These are phyloP conservation scores for Coelopa pilipes DNA, from an alignment of 2,888 invertebrate genomes.

Conservation along the genomic window DNA sequence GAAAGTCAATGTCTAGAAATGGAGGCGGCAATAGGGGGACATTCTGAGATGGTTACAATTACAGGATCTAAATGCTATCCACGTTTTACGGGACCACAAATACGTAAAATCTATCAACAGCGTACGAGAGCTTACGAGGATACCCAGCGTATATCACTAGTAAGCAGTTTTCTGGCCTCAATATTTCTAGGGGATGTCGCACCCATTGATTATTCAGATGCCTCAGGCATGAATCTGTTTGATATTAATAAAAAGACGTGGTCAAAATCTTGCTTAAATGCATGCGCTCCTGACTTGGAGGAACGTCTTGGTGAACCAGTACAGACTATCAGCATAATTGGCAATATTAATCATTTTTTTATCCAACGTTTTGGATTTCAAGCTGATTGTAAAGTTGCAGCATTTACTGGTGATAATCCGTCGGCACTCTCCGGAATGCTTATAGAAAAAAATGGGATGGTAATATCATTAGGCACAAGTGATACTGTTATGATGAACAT, in stretches of 20 bases:
- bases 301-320: slow-evolving; percentile 81
- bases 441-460: slow-evolving; percentile 82
- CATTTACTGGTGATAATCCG: slow-evolving; percentile 97
- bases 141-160: slow-evolving; percentile 88
- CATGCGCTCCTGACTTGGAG: slow-evolving; percentile 79
- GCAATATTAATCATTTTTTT: slow-evolving; percentile 81
- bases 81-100: slow-evolving; percentile 90
- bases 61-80: slow-evolving; percentile 67
- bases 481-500: slow-evolving; percentile 90
- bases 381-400: slow-evolving; percentile 81
- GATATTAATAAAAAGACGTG: slow-evolving; percentile 83
- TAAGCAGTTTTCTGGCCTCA: slow-evolving; percentile 93
- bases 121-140: slow-evolving; percentile 77
- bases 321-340: slow-evolving; percentile 76
- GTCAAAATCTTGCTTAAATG: slow-evolving; percentile 79
- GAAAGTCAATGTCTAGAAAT: slow-evolving; percentile 70
- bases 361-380: slow-evolving; percentile 88
- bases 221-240: slow-evolving; percentile 95
- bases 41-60: slow-evolving; percentile 59
- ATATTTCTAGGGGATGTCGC: slow-evolving; percentile 88
- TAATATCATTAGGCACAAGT: slow-evolving; percentile 92
- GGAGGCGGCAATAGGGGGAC: slow-evolving; percentile 82
- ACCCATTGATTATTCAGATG: slow-evolving; percentile 91
- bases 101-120: slow-evolving; percentile 84
- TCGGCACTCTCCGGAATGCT: slow-evolving; percentile 87